A percentile compares a stretch with the other conserved stretches of the same genome.
Conservation (phyloP, 2,113 vertebrate species). For the Ornithorhynchus anatinus region DNA sequence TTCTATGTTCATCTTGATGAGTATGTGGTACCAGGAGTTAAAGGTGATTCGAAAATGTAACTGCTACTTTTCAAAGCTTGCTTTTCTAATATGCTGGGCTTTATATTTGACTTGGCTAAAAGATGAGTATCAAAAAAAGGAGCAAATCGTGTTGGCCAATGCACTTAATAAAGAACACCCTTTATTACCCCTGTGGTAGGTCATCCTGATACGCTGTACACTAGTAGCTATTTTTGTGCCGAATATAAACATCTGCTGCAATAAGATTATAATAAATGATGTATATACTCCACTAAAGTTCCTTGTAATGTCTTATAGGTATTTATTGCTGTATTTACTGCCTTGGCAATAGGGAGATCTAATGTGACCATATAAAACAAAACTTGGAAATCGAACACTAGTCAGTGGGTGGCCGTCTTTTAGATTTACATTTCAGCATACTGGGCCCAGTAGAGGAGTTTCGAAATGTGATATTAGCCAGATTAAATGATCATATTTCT, state of each 20-base stretch:
- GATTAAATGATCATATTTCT: too few relatives aligned
- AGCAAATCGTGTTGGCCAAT: conserved; percentile 30
- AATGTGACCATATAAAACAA: too few relatives aligned
- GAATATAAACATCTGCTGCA: conserved; percentile 56
- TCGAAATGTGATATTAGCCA: too few relatives aligned
- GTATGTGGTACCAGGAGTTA: too few relatives aligned
- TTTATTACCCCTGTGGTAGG: conserved; percentile 43
- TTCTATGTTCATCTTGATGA: too few relatives aligned
- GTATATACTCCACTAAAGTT: conserved; percentile 8
- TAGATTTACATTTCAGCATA: too few relatives aligned
- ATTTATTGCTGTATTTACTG: neutral
- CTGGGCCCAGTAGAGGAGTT: too few relatives aligned
- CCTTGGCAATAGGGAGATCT: neutral
- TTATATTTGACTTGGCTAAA: conserved; percentile 17
- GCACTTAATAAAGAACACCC: conserved; percentile 43
- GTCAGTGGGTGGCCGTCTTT: too few relatives aligned
- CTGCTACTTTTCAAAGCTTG: neutral
- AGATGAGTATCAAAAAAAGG: conserved; percentile 9
- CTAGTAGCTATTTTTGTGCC: conserved; percentile 44
- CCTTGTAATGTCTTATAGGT: neutral
- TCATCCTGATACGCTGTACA: conserved; percentile 46
- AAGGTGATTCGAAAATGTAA: too few relatives aligned
- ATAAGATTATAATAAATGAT: conserved; percentile 43
- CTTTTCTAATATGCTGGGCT: neutral
- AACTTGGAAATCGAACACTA: too few relatives aligned